Base-by-base conservation (phyloP, 2,113 vertebrate species). In the Ameiurus melas region DNA sequence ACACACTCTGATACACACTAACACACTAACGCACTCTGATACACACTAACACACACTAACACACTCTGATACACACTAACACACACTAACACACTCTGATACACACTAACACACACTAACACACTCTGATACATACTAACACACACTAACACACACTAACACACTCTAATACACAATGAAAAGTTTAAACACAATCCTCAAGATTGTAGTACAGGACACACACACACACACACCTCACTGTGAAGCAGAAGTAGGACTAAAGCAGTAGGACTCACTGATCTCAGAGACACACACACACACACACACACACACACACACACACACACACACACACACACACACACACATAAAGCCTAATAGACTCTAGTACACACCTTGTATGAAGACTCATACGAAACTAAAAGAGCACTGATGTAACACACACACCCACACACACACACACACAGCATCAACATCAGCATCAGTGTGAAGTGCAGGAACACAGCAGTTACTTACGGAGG, bases 401-500 rank as follows among this genome's bases (percentile, higher is more conserved):
- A 78, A 78, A 51, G 75, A 51, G 19, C 13, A 55, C 51, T 30
- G 51, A 80, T 55, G 4, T 47, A 47, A 51, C 47, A 51, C 47
- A 51, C 47, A 51, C 47, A 13, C 25, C 27, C 22, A 51, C 75
- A 51, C 47, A 53, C 75, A 51, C 77, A 78, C 73, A 77, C 73
- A 51, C 77, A 9, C 43, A 78, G 39, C 71, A 43, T 78, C 78
- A 81, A 17, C 78, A 33, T 80, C 53, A 81, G n/a, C 78, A 33
- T 80, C n/a, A 80, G 79, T 81, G 79, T 81, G 30, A 81, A 81
- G 79, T 81, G 55, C 79, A 81, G n/a, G 30, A 81, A 57, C 78
- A 78, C 13, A 1, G 75, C 75, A 80, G 79, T 58, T 58, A 81
- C 79, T 81, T 81, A 81, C 79, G 19, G 55, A 81, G 51, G 47